Evolutionary conservation across 2,797 vertebrate genomes (phyloP).

Genomic region (Sparus aurata): DNA sequence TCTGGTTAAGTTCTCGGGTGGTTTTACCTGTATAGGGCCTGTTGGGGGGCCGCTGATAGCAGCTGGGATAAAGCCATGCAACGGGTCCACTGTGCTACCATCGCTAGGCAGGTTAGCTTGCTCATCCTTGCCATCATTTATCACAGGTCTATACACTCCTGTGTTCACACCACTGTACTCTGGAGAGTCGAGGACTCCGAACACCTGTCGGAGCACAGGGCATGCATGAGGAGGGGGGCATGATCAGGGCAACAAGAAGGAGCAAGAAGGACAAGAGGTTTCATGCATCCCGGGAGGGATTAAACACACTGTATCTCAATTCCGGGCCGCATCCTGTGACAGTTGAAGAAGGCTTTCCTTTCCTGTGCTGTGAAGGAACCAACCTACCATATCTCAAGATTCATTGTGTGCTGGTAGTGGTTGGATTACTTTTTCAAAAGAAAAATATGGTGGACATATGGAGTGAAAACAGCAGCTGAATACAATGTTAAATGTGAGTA

Average conservation of each 20-base stretch:
- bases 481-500: too few relatives aligned
- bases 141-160: slow-evolving; percentile 90
- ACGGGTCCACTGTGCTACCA: slow-evolving; percentile 81
- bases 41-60: slow-evolving; percentile 70
- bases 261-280: slow-evolving; percentile 59
- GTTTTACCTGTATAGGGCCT: slow-evolving; percentile 88
- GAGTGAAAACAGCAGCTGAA: too few relatives aligned
- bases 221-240: slow-evolving; percentile 49
- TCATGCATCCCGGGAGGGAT: slow-evolving; percentile 50
- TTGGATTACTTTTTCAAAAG: too few relatives aligned
- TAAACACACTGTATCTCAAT: slow-evolving; percentile 3
- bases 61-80: slow-evolving; percentile 87
- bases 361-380: too few relatives aligned
- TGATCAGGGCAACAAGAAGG: slow-evolving; percentile 42
- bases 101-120: slow-evolving; percentile 75
- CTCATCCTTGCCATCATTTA: slow-evolving; percentile 90
- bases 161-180: slow-evolving; percentile 91
- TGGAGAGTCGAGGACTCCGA: slow-evolving; percentile 94
- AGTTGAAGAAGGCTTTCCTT: too few relatives aligned
- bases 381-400: too few relatives aligned
- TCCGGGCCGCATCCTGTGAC: too few relatives aligned
- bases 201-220: slow-evolving; percentile 88
- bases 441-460: too few relatives aligned
- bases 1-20: neutral
- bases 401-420: too few relatives aligned